Base-by-base conservation (phyloP, 2,888 invertebrate genomes). In the Lycaena phlaeas region DNA sequence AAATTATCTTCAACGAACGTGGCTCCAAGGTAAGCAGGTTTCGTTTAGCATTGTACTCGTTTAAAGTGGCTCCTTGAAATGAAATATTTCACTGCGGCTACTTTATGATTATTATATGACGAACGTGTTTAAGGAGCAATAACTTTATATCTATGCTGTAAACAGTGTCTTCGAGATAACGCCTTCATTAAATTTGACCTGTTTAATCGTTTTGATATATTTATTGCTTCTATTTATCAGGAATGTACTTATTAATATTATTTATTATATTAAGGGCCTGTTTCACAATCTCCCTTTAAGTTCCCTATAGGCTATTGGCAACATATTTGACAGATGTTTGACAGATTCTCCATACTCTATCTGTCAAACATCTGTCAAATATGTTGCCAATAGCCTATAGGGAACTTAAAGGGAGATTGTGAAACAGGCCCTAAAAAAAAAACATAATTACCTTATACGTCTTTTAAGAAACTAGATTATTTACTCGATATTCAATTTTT, bases 1-100 rank as follows among this genome's bases (percentile, higher is more conserved):
- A 99, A 91, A 99, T 98, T 70, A 98, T 98, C 84, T 99, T 98
- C 90, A 99, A 99, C 87, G 98, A 99, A 87, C 90, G 98, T 61
- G 99, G 98, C 84, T 98, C 98, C 64, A 99, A 99, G 96, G 98
- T 98, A 93, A 92, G 95, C 78, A 64, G 50, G 51, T 46, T 55
- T 61, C 49, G 51, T 40, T 42, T 27, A 38, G 29, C 6, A 30
- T 38, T 50, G 50, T 42, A 43, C 43, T 42, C 36, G 38, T 17
- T 22, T 22, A 52, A 55, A 69, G 73, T 69, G 71, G 74, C 76
- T 57, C 67, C 58, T 56, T 72, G 69, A 75, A 71, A 79, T 74
- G 65, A 46, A 50, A 44, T 68, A 73, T 78, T 75, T 69, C 68
- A 69, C 49, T 62, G 70, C 50, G 68, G 56, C 57, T 50, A 54